phyloP scores from a whole-genome alignment of 2,888 invertebrate genomes.

The Athrips mouffetella region DNA sequence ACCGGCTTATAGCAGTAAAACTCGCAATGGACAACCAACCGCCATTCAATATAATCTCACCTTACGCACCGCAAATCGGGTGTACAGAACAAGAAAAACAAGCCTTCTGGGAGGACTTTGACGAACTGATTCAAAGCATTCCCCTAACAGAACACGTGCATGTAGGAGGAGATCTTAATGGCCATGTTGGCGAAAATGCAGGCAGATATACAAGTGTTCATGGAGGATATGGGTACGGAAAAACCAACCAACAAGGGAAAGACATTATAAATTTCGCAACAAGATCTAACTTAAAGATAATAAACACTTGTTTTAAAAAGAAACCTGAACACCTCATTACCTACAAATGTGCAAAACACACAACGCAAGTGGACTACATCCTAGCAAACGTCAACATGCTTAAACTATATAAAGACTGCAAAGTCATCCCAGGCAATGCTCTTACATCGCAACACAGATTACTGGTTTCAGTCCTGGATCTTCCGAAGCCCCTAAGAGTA shows the following conservation, averaged over 20 bases:
- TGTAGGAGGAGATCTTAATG: conserved; percentile 19
- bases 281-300: neutral
- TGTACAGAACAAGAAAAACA: conserved; percentile 15
- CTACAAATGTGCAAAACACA: no score
- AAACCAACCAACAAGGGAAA: neutral
- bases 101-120: conserved; percentile 23
- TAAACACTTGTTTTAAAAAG: neutral
- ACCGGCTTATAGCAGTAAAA: no score
- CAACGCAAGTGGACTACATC: neutral
- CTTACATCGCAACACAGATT: conserved; percentile 15
- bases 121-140: conserved; percentile 2
- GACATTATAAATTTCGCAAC: neutral
- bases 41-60: conserved; percentile 23
- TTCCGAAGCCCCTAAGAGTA: neutral
- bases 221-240: neutral
- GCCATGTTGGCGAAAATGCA: conserved; percentile 12
- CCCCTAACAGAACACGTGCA: neutral
- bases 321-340: neutral
- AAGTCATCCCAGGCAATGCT: neutral
- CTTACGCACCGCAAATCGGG: conserved; percentile 22
- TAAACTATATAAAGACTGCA: neutral
- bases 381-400: neutral
- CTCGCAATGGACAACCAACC: no score
- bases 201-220: neutral
- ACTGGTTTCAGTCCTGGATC: conserved; percentile 10